Evolutionary conservation across 2,113 vertebrate species (phyloP), one percentile per base, ranked within the genome.

Genomic region (Stictonetta naevosa): DNA sequence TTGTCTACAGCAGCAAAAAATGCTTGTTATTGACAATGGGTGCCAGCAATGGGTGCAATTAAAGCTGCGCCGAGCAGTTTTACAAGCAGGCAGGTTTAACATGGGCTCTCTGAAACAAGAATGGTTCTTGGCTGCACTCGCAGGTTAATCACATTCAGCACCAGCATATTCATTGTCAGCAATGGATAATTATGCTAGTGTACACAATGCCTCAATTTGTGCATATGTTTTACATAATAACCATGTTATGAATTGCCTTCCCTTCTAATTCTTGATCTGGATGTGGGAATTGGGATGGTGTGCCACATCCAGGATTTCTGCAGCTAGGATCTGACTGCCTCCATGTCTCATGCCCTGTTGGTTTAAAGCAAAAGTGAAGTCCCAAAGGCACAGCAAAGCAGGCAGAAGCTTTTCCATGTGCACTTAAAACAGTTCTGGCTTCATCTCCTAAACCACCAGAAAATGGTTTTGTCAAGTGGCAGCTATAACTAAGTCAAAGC

Each of bases 71-170:
- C 53, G 72, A 90, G 40, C 79, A 22, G 60, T 75, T 93, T 92
- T 78, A 60, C 56, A 78, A 79, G 73, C 62, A 90, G 42, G 52
- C 79, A 92, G 86, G 90, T 96, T 88, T 90, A 77, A 90, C 82
- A 76, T 1, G 21, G 52, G 64, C 31, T 83, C 88, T 96, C 76
- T 72, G 86, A 86, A 88, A 88, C 42, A 75, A 72, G 82, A 96
- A 77, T 28, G 74, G 92, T 16, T 90, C 69, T 95, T 94, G 95
- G 90, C 86, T 95, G 48, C 23, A 34, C 60, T 86, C 38, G 18
- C 73, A 90, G 93, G 88, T 96, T 95, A 90, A 90, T 95, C 86
- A 36, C 58, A 89, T 93, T 86, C 93, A 78, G 58, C 78, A 94
- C 48, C 66, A 91, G 74, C 17, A 12, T 26, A 59, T 48, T 83